Conservation (phyloP, 1,140 invertebrate genomes). For the Caenorhabditis latens region DNA sequence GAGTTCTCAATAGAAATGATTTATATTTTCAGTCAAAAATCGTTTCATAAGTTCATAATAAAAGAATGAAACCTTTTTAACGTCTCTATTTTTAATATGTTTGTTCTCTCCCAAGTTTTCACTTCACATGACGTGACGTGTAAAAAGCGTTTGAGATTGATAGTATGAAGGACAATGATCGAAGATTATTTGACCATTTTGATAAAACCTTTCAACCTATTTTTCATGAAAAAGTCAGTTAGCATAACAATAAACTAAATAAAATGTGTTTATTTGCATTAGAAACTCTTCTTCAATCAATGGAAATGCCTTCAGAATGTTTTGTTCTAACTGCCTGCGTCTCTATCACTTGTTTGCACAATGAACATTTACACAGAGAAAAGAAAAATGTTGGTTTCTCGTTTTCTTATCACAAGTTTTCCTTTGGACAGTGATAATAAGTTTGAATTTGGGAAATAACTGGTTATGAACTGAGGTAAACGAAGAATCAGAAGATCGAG, state of each 20-base stretch:
- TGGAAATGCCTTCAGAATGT: slow-evolving; percentile 4
- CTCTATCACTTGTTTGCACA: slow-evolving; percentile 9
- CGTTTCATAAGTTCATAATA: no score
- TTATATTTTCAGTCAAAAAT: no score
- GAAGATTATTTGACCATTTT: no score
- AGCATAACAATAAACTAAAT: background rate
- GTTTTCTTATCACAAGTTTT: background rate
- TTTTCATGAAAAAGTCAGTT: background rate
- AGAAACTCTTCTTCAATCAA: background rate
- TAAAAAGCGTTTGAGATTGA: no score
- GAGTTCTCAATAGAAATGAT: no score
- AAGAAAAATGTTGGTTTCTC: background rate
- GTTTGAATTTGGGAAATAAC: background rate
- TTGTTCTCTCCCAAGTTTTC: no score
- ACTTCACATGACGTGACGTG: no score
- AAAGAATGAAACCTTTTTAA: no score
- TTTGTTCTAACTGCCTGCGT: background rate
- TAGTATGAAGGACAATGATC: no score
- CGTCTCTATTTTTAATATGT: no score
- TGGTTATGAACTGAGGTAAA: background rate
- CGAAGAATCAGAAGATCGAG: background rate
- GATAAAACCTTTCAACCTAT: no score
- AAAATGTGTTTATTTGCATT: background rate
- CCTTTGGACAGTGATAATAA: background rate
- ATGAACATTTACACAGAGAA: slow-evolving; percentile 6